Evolutionary conservation across 2,888 invertebrate species (phyloP).

Genomic region (Camponotus fellah): DNA sequence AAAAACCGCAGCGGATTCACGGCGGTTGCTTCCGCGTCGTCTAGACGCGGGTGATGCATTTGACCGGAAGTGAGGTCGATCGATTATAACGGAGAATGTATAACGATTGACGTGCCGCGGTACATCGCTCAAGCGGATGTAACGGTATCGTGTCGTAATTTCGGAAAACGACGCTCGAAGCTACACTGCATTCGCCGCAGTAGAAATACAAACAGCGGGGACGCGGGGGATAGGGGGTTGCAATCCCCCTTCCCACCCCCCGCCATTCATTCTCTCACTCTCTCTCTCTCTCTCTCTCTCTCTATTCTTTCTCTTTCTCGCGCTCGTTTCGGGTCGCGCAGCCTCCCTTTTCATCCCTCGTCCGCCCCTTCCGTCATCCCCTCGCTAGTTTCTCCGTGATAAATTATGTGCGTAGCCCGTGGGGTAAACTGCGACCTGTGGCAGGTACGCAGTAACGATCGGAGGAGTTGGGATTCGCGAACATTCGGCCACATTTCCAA

Average conservation of each 20-base stretch:
- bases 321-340: conserved; percentile 56
- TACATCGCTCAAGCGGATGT: conserved; percentile 74
- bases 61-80: conserved; percentile 72
- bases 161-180: conserved; percentile 72
- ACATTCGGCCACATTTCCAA: conserved; percentile 39
- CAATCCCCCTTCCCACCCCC: too few relatives aligned
- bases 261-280: background rate
- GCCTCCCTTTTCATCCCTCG: background rate
- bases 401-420: conserved; percentile 64
- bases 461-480: conserved; percentile 44
- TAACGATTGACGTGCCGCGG: conserved; percentile 74
- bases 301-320: conserved; percentile 43
- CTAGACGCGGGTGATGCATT: conserved; percentile 68
- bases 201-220: conserved; percentile 70
- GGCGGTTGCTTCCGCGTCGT: conserved; percentile 60
- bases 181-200: conserved; percentile 54
- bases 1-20: conserved; percentile 66
- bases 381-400: conserved; percentile 30
- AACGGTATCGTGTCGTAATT: conserved; percentile 75
- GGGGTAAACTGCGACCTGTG: conserved; percentile 61
- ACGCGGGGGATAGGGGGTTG: conserved; percentile 33
- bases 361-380: background rate
- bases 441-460: conserved; percentile 53
- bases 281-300: conserved; percentile 38
- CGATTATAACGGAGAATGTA: conserved; percentile 73